Conservation (phyloP, 2,888 invertebrate species). For the Tenthredo livida region DNA sequence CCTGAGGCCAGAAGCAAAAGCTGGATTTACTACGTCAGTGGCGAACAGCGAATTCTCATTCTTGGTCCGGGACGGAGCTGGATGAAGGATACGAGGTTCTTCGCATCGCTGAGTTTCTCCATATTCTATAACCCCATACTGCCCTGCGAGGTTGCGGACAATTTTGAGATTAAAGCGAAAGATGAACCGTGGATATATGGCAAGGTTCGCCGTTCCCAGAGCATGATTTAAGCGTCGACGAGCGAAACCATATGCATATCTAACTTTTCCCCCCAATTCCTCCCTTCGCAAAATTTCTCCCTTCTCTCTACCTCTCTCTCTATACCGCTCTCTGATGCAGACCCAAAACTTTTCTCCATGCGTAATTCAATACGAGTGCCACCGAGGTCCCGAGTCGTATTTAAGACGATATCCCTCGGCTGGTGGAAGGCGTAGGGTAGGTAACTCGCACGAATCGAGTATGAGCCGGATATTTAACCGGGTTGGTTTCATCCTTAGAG, state of each 20-base stretch:
- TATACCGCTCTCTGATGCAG: conserved; percentile 54
- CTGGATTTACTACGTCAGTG: neutral
- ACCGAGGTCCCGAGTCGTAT: conserved; percentile 36
- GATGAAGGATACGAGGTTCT: neutral
- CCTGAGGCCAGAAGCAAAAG: neutral
- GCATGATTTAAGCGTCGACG: conserved; percentile 54
- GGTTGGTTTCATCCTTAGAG: conserved; percentile 9
- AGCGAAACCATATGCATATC: conserved; percentile 63
- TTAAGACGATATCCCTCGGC: conserved; percentile 28
- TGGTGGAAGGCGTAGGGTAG: neutral
- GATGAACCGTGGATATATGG: conserved; percentile 60
- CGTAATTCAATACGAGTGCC: conserved; percentile 70
- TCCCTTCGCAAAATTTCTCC: neutral
- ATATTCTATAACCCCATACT: neutral
- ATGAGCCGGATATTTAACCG: conserved; percentile 43
- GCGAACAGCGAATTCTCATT: neutral
- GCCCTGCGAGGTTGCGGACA: conserved; percentile 57
- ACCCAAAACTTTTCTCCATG: conserved; percentile 69
- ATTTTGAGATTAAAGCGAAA: conserved; percentile 68
- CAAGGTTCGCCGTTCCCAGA: neutral
- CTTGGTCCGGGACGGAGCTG: neutral
- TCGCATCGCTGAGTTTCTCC: conserved; percentile 17
- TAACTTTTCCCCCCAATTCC: conserved; percentile 65
- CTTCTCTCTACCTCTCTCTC: neutral
- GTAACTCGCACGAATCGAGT: conserved; percentile 26